These are phyloP conservation scores for Choreutis nemorana DNA, from an alignment of 2,888 invertebrate species.

Conservation along the genomic window DNA sequence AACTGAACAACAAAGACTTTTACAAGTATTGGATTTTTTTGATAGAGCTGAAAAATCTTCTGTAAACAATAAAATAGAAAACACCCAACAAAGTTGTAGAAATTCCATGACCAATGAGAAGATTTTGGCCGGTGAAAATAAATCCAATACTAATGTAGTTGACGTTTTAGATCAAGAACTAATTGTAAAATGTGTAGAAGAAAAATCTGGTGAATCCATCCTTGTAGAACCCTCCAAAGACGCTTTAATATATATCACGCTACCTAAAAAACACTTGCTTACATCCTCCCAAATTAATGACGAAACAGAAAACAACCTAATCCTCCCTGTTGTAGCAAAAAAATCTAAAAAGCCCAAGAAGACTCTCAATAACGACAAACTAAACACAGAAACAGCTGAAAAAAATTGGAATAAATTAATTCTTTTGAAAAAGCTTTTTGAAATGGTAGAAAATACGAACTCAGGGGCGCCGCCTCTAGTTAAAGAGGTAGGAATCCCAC, in stretches of 20 bases:
- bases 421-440: too few relatives aligned
- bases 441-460: too few relatives aligned
- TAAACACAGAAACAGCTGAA: not conserved
- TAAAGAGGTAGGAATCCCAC: slow-evolving; percentile 36
- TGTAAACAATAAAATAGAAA: slow-evolving; percentile 3
- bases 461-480: too few relatives aligned
- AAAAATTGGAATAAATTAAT: too few relatives aligned
- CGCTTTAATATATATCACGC: slow-evolving; percentile 40
- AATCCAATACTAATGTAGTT: too few relatives aligned
- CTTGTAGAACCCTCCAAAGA: slow-evolving; percentile 33
- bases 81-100: slow-evolving; percentile 8
- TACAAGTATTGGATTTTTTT: slow-evolving; percentile 17
- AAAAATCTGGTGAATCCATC: slow-evolving; percentile 14
- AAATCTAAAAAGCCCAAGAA: slow-evolving; percentile 15
- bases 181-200: too few relatives aligned
- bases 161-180: too few relatives aligned
- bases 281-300: slow-evolving; percentile 15
- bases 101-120: slow-evolving; percentile 3
- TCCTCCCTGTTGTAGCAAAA: slow-evolving; percentile 21
- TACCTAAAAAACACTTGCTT: slow-evolving; percentile 32
- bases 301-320: slow-evolving; percentile 17
- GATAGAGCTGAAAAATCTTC: not conserved
- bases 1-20: slow-evolving; percentile 25
- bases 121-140: too few relatives aligned
- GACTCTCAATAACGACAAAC: slow-evolving; percentile 4